phyloP scores from a whole-genome alignment of 2,113 vertebrate genomes.

The Osmerus mordax region DNA sequence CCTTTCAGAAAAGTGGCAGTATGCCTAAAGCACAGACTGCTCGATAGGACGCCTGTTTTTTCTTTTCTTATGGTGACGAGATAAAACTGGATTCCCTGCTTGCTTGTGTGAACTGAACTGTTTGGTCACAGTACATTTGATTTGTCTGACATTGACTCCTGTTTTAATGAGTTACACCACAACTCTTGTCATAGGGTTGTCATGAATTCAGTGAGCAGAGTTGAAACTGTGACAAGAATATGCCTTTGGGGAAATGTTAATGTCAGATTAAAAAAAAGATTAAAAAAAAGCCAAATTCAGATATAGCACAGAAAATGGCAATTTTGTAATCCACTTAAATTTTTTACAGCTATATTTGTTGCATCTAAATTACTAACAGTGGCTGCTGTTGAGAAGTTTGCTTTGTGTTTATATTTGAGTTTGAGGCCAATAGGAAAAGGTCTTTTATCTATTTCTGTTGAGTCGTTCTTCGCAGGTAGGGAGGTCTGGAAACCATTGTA shows the following conservation, averaged over 20 bases:
- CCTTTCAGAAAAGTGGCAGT: neutral
- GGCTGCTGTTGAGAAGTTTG: too few relatives aligned
- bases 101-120: constrained; percentile 25
- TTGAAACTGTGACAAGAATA: constrained; percentile 36
- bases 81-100: constrained; percentile 19
- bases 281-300: too few relatives aligned
- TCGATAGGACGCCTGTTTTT: neutral
- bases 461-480: constrained; percentile 24
- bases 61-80: neutral
- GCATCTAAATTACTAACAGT: too few relatives aligned
- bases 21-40: constrained; percentile 33
- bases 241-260: constrained; percentile 62
- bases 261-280: neutral
- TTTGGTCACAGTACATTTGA: constrained; percentile 17
- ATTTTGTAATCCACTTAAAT: too few relatives aligned
- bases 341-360: too few relatives aligned
- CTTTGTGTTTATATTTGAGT: too few relatives aligned
- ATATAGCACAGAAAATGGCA: too few relatives aligned
- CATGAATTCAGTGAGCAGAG: constrained; percentile 52
- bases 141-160: constrained; percentile 32
- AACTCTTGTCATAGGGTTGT: constrained; percentile 51
- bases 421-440: neutral
- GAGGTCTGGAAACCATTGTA: constrained; percentile 45
- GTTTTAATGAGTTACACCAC: constrained; percentile 48
- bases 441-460: constrained; percentile 21